Conservation (phyloP, 2,888 invertebrate species). For the Poecilus cupreus region DNA sequence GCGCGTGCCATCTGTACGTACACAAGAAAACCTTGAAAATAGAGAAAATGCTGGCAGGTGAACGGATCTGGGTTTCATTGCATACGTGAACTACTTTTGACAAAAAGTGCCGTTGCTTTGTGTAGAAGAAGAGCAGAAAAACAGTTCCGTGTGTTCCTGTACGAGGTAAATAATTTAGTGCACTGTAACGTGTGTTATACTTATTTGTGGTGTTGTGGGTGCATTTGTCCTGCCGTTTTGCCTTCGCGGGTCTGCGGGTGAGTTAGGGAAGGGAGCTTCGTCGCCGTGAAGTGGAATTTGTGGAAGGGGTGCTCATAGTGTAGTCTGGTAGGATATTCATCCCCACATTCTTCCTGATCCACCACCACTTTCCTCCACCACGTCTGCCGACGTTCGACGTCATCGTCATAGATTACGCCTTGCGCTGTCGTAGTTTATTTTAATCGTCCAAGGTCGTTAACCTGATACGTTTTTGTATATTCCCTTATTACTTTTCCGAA, state of each 20-base stretch:
- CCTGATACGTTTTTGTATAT: slow-evolving; percentile 64
- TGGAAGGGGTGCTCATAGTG: slow-evolving; percentile 73
- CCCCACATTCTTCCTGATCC: slow-evolving; percentile 73
- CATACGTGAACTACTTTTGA: slow-evolving; percentile 66
- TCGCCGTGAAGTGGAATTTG: slow-evolving; percentile 73
- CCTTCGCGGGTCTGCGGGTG: slow-evolving; percentile 60
- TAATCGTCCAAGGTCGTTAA: slow-evolving; percentile 69
- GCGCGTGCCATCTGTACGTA: slow-evolving; percentile 58
- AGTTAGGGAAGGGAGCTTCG: slow-evolving; percentile 73
- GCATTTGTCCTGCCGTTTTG: slow-evolving; percentile 58
- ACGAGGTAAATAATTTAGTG: slow-evolving; percentile 50
- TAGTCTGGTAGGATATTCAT: slow-evolving; percentile 74
- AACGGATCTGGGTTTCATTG: slow-evolving; percentile 68
- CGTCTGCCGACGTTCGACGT: slow-evolving; percentile 71
- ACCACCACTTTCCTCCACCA: slow-evolving; percentile 73
- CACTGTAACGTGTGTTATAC: neutral
- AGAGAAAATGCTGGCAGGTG: slow-evolving; percentile 64
- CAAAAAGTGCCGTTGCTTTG: slow-evolving; percentile 57
- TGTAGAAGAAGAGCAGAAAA: slow-evolving; percentile 30
- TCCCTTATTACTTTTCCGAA: neutral
- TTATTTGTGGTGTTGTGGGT: slow-evolving; percentile 47
- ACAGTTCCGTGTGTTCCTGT: slow-evolving; percentile 41
- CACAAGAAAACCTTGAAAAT: slow-evolving; percentile 63
- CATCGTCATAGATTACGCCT: slow-evolving; percentile 70
- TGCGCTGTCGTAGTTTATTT: slow-evolving; percentile 62